Conservation (phyloP, 2,888 invertebrate genomes). For the Thymelicus lineola region DNA sequence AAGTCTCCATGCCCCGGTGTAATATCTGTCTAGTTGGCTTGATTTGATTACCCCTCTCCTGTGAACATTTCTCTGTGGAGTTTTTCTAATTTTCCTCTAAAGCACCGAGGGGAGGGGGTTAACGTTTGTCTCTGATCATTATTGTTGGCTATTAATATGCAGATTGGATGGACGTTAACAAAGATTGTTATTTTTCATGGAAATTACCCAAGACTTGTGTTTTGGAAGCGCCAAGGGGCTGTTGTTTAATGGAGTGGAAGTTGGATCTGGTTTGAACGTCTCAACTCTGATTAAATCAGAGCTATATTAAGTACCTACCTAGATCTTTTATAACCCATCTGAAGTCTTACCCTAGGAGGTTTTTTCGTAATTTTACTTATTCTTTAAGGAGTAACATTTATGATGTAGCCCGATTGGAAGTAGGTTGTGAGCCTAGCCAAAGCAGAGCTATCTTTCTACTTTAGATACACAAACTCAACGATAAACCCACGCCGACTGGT, state of each 20-base stretch:
- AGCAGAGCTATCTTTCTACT: no score
- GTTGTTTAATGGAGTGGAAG: neutral
- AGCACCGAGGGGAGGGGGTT: conserved; percentile 38
- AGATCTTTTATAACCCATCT: no score
- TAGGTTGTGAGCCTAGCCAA: no score
- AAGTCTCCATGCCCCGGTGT: neutral
- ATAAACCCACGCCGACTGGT: no score
- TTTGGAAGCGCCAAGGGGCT: neutral
- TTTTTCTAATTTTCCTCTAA: conserved; percentile 58
- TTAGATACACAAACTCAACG: no score
- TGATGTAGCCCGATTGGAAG: no score
- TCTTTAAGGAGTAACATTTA: no score
- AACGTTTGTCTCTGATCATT: conserved; percentile 49
- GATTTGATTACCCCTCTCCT: conserved; percentile 47
- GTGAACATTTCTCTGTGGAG: conserved; percentile 48
- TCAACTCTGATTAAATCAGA: no score
- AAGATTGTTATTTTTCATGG: conserved; percentile 43
- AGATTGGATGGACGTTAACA: conserved; percentile 48
- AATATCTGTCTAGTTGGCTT: conserved; percentile 33
- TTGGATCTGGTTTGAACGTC: no score
- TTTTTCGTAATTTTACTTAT: no score
- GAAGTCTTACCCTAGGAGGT: no score
- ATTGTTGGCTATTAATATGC: conserved; percentile 51
- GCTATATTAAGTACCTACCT: no score
- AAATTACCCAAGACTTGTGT: neutral